phyloP scores from a whole-genome alignment of 2,113 vertebrate species.

The Arizona elegans region DNA sequence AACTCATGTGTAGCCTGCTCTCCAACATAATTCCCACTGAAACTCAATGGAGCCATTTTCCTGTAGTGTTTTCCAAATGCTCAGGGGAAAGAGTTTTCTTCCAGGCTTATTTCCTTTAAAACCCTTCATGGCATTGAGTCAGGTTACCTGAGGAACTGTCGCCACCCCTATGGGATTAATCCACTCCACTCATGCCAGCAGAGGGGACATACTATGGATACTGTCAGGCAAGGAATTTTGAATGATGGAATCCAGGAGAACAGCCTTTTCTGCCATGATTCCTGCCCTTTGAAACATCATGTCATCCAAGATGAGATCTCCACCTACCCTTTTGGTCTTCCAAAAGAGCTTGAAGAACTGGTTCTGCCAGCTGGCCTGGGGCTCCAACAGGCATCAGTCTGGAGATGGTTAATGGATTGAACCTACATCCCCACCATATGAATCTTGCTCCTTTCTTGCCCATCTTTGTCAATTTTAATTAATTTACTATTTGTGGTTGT shows the following conservation, averaged over 20 bases:
- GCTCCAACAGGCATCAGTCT: not conserved
- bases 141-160: not conserved
- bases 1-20: slow-evolving; percentile 31
- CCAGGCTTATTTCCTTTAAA: not conserved
- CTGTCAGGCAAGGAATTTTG: not conserved
- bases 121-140: not conserved
- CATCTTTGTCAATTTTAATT: not conserved
- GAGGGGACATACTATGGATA: not conserved
- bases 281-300: not conserved
- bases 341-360: not conserved
- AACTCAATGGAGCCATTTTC: not conserved
- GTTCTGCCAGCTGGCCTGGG: not conserved
- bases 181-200: not conserved
- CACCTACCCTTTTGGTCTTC: not conserved
- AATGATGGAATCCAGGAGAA: not conserved
- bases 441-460: not conserved
- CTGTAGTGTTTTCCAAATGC: not conserved
- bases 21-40: slow-evolving; percentile 9
- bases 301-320: not conserved
- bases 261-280: not conserved
- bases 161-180: not conserved
- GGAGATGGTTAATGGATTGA: not conserved
- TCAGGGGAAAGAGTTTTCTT: not conserved
- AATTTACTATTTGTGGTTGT: not conserved
- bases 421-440: fast-evolving